Evolutionary conservation across 2,888 invertebrate species (phyloP).

Genomic region (Eristalinus sepulchralis): DNA sequence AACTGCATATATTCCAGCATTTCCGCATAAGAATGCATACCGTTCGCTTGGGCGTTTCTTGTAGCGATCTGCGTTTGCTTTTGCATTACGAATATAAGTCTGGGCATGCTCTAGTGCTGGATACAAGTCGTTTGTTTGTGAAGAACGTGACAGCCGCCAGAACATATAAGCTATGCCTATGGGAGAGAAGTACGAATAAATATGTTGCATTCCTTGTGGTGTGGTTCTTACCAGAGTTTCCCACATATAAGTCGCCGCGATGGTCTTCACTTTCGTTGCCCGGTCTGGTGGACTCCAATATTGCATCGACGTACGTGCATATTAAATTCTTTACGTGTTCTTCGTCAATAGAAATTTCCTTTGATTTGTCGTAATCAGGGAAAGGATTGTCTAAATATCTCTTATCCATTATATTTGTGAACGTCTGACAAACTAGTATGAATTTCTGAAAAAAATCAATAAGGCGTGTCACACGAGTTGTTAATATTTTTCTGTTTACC

Average conservation of each 20-base stretch:
- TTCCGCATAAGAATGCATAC: slow-evolving; percentile 89
- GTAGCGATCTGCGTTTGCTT: slow-evolving; percentile 82
- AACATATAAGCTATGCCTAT: slow-evolving; percentile 89
- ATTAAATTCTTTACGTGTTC: slow-evolving; percentile 79
- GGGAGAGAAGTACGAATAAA: neutral
- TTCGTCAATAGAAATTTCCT: slow-evolving; percentile 75
- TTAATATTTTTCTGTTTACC: neutral
- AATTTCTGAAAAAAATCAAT: slow-evolving; percentile 47
- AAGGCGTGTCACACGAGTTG: slow-evolving; percentile 49
- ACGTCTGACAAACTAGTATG: neutral
- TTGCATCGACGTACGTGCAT: slow-evolving; percentile 79
- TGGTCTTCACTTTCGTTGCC: slow-evolving; percentile 77
- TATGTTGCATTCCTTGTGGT: neutral
- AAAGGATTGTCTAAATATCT: slow-evolving; percentile 79
- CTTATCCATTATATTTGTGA: slow-evolving; percentile 76
- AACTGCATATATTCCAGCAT: slow-evolving; percentile 89
- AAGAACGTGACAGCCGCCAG: slow-evolving; percentile 85
- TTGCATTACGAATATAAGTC: slow-evolving; percentile 85
- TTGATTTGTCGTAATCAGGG: slow-evolving; percentile 76
- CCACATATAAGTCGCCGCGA: slow-evolving; percentile 80
- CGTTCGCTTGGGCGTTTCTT: slow-evolving; percentile 83
- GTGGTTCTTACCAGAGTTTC: slow-evolving; percentile 76
- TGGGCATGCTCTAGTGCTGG: slow-evolving; percentile 83
- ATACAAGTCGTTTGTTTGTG: slow-evolving; percentile 80
- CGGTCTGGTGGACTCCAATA: slow-evolving; percentile 78